These are phyloP conservation scores for Patella ulyssiponensis DNA, from an alignment of 2,888 invertebrate genomes.

Conservation along the genomic window DNA sequence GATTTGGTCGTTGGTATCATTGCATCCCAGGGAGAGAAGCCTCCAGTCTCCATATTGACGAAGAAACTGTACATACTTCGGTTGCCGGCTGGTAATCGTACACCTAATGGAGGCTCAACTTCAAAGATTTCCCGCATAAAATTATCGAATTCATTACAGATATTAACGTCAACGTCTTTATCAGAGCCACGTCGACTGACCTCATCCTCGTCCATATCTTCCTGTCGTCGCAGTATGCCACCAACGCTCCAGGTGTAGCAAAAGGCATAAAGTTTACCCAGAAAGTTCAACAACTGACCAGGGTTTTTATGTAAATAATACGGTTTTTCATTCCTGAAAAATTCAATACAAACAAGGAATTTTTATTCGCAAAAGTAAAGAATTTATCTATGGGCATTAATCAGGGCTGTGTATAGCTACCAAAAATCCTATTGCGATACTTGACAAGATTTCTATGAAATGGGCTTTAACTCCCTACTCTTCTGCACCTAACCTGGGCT, in stretches of 20 bases:
- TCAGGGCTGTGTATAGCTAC: too few relatives aligned
- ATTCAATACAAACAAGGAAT: too few relatives aligned
- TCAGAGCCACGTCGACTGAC: constrained; percentile 49
- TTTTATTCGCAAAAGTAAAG: neutral
- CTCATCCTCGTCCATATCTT: constrained; percentile 68
- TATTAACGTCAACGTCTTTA: constrained; percentile 57
- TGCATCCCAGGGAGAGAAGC: constrained; percentile 70
- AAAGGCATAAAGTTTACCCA: constrained; percentile 71
- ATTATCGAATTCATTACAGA: constrained; percentile 71
- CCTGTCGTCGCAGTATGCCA: constrained; percentile 66
- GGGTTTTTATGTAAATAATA: constrained; percentile 70
- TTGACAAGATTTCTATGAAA: too few relatives aligned
- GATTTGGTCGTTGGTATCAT: constrained; percentile 70
- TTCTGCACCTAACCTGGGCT: too few relatives aligned
- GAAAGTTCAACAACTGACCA: constrained; percentile 56
- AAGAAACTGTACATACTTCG: constrained; percentile 71
- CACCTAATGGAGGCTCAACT: constrained; percentile 70
- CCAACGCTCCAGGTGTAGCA: constrained; percentile 72
- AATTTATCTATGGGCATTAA: neutral
- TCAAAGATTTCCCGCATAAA: constrained; percentile 71
- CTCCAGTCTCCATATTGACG: constrained; percentile 70
- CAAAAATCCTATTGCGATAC: too few relatives aligned
- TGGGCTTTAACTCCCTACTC: too few relatives aligned
- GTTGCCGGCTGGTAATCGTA: constrained; percentile 69
- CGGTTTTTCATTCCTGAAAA: constrained; percentile 44